Evolutionary conservation across 2,888 invertebrate genomes (phyloP).

Genomic region (Omphaloscelis lunosa): DNA sequence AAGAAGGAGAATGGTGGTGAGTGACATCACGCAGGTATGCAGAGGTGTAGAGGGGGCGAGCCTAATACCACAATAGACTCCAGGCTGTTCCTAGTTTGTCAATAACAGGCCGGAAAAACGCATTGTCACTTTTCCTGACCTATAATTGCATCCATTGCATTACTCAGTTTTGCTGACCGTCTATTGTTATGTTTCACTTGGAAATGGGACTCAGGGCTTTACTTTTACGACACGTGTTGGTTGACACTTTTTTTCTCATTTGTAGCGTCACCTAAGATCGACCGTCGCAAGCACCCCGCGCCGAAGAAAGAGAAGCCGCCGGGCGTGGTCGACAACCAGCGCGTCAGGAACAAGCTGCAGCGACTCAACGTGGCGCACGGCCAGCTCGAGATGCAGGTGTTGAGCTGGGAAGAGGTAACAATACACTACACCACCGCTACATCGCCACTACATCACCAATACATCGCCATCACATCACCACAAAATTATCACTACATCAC

Average conservation of each 20-base stretch:
- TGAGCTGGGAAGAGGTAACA: slow-evolving; percentile 81
- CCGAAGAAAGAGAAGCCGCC: slow-evolving; percentile 72
- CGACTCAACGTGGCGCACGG: slow-evolving; percentile 75
- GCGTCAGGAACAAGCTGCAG: slow-evolving; percentile 75
- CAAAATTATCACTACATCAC: neutral
- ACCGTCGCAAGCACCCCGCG: slow-evolving; percentile 45
- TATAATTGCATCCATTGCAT: too few relatives aligned
- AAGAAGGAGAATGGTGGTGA: slow-evolving; percentile 27
- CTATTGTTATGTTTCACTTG: neutral
- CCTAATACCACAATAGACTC: neutral
- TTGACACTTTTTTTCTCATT: too few relatives aligned
- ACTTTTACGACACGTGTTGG: too few relatives aligned
- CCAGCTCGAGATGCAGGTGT: slow-evolving; percentile 77
- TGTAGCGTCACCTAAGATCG: slow-evolving; percentile 23
- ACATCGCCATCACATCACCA: neutral
- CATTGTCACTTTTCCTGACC: neutral
- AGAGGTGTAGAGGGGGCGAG: neutral
- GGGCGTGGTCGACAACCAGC: slow-evolving; percentile 75
- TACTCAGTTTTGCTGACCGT: too few relatives aligned
- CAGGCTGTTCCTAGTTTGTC: too few relatives aligned
- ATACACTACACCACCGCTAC: neutral
- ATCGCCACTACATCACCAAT: neutral
- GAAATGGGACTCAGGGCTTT: too few relatives aligned
- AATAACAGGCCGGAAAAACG: too few relatives aligned
- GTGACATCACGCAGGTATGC: neutral